A percentile compares a stretch with the other conserved stretches of the same genome.
These are phyloP conservation scores for Portunus trituberculatus DNA, from an alignment of 1,140 invertebrate genomes.

Conservation along the genomic window DNA sequence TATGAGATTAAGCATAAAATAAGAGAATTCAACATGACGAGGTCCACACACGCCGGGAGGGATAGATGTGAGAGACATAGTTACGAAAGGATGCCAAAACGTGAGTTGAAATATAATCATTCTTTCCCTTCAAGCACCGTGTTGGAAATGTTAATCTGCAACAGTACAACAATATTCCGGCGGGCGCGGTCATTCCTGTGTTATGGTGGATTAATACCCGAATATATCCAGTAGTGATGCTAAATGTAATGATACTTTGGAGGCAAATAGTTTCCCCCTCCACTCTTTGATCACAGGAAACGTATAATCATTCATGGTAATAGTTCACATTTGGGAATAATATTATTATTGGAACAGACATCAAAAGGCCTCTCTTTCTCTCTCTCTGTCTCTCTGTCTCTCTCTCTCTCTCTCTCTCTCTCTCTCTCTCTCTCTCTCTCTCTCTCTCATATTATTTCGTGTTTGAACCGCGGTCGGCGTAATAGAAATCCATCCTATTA, in stretches of 20 bases:
- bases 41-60: not conserved
- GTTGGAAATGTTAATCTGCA: too few species aligned
- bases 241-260: conserved; percentile 1
- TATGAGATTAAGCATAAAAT: not conserved
- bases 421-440: conserved; percentile 20
- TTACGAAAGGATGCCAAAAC: too few species aligned
- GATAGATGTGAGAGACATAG: not conserved
- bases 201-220: not conserved
- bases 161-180: too few species aligned
- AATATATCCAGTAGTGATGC: not conserved
- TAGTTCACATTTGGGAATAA: not conserved
- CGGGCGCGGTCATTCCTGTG: not conserved
- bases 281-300: conserved; percentile 1
- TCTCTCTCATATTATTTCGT: not conserved
- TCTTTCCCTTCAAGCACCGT: too few species aligned
- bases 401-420: conserved; percentile 20
- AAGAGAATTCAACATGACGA: not conserved
- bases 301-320: conserved; percentile 15
- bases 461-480: too few species aligned
- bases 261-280: not conserved
- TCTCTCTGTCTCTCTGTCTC: not conserved
- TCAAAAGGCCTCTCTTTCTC: not conserved
- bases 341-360: conserved; percentile 14
- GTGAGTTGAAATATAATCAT: too few species aligned
- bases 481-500: too few species aligned